phyloP scores from a whole-genome alignment of 2,797 vertebrate species.

The Ispidina lecontei region DNA sequence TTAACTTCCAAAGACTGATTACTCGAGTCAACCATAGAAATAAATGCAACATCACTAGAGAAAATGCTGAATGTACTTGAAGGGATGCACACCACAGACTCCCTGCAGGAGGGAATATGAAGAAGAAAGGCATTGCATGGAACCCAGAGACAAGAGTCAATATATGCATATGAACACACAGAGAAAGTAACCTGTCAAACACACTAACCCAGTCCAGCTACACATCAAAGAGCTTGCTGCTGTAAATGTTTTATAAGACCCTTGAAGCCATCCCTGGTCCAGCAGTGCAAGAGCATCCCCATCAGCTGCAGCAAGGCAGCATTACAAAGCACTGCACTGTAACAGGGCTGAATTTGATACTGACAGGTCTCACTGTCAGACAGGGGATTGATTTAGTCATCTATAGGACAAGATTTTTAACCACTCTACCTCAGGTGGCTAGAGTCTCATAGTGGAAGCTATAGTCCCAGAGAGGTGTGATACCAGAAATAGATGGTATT shows the following conservation, averaged over 20 bases:
- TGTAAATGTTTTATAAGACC: not conserved
- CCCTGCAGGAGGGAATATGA: not conserved
- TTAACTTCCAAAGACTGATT: not conserved
- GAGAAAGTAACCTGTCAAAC: not conserved
- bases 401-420: not conserved
- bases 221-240: not conserved
- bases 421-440: not conserved
- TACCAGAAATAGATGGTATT: not conserved
- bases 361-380: not conserved
- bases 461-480: not conserved
- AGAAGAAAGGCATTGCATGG: not conserved
- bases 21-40: not conserved
- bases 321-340: slow-evolving; percentile 1
- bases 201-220: not conserved
- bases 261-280: not conserved
- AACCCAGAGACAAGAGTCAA: not conserved
- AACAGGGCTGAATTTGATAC: not conserved
- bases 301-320: slow-evolving; percentile 16
- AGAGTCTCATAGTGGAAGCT: not conserved
- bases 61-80: not conserved
- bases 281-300: not conserved
- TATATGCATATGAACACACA: not conserved
- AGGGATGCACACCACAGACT: not conserved
- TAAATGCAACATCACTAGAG: not conserved
- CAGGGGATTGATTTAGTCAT: not conserved